phyloP scores from a whole-genome alignment of 1,140 invertebrate genomes.

The Euura saliciscinereae region DNA sequence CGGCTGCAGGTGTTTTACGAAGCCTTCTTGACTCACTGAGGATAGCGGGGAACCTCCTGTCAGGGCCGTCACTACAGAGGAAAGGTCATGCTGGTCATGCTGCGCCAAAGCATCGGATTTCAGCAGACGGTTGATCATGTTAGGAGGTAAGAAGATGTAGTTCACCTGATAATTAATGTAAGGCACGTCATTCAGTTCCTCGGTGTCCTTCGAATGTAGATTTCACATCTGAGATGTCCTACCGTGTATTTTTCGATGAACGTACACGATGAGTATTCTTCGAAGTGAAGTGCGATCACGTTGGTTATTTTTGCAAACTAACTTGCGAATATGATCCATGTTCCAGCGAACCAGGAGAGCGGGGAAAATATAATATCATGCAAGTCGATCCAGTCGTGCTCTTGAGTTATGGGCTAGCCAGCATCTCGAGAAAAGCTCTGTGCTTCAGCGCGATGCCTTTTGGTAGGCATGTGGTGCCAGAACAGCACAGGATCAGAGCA shows the following conservation, averaged over 20 bases:
- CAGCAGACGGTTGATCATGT: slow-evolving; percentile 31
- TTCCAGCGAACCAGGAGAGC: slow-evolving; percentile 48
- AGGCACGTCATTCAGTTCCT: neutral
- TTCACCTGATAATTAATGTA: slow-evolving; percentile 19
- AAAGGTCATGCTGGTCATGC: slow-evolving; percentile 38
- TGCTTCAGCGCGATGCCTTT: slow-evolving; percentile 42
- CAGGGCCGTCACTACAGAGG: slow-evolving; percentile 24
- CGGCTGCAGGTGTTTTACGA: neutral
- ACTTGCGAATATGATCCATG: slow-evolving; percentile 17
- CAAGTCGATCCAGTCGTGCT: neutral
- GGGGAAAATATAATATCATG: slow-evolving; percentile 35
- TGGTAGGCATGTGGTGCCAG: slow-evolving; percentile 44
- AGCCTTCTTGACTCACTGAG: slow-evolving; percentile 17
- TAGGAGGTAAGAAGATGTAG: slow-evolving; percentile 30
- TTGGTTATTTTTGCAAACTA: slow-evolving; percentile 48
- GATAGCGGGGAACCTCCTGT: slow-evolving; percentile 52
- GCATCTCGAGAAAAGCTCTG: slow-evolving; percentile 5
- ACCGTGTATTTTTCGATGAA: slow-evolving; percentile 56
- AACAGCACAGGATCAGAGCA: slow-evolving; percentile 45
- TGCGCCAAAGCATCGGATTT: slow-evolving; percentile 22
- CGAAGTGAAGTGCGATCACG: slow-evolving; percentile 60
- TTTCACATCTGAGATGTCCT: neutral
- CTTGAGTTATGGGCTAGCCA: neutral
- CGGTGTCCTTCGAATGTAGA: neutral
- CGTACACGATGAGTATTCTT: slow-evolving; percentile 58